A percentile compares a stretch with the other conserved stretches of the same genome.
Conservation (phyloP, 1,140 invertebrate species). For the Sinella curviseta region DNA sequence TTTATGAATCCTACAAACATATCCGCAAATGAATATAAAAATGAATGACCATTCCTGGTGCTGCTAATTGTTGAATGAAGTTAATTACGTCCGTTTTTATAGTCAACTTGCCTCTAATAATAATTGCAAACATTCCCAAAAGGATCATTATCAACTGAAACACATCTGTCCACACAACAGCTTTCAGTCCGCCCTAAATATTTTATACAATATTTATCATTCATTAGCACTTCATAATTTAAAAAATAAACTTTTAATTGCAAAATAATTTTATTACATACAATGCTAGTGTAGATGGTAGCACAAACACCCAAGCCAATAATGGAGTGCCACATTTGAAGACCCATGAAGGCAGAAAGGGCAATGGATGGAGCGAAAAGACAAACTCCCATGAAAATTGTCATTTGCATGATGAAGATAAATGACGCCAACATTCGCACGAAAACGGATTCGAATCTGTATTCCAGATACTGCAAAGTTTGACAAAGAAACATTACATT, state of each 20-base stretch:
- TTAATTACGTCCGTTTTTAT: not conserved
- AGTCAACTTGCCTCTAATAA: slow-evolving; percentile 33
- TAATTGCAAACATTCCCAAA: slow-evolving; percentile 44
- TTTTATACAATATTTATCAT: not conserved
- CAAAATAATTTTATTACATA: slow-evolving; percentile 21
- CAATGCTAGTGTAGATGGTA: slow-evolving; percentile 48
- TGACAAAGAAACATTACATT: not conserved
- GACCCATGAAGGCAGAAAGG: slow-evolving; percentile 44
- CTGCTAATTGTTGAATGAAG: not conserved
- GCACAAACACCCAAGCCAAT: slow-evolving; percentile 48
- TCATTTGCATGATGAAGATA: slow-evolving; percentile 49
- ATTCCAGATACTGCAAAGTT: slow-evolving; percentile 47
- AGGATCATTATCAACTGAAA: slow-evolving; percentile 47
- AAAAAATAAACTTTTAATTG: slow-evolving; percentile 5
- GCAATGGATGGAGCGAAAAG: slow-evolving; percentile 48
- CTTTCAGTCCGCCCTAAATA: slow-evolving; percentile 59
- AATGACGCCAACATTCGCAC: slow-evolving; percentile 44
- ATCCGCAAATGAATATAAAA: too few species aligned
- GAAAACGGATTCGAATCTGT: slow-evolving; percentile 41
- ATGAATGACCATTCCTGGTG: too few species aligned
- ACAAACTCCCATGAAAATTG: slow-evolving; percentile 48
- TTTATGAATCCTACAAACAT: slow-evolving; percentile 34
- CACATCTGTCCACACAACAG: slow-evolving; percentile 50
- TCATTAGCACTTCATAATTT: not conserved
- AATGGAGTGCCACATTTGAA: slow-evolving; percentile 47